Conservation (phyloP, 2,797 vertebrate species). For the Pristis pectinata region DNA sequence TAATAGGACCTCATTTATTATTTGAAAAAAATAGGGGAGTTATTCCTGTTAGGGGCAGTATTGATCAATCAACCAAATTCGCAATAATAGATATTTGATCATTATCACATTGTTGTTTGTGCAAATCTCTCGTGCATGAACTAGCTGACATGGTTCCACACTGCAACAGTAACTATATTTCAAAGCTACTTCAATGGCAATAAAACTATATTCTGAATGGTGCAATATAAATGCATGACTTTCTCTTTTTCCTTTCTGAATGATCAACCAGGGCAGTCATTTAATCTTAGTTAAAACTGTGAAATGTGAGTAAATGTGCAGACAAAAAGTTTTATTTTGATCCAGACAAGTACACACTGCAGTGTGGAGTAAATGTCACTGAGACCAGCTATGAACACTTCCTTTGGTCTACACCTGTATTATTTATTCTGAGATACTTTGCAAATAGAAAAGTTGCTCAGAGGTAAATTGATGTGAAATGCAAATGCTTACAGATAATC, state of each 20-base stretch:
- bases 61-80: no score
- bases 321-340: not conserved
- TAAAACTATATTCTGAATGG: no score
- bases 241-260: not conserved
- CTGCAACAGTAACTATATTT: no score
- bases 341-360: constrained; percentile 31
- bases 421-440: not conserved
- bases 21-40: no score
- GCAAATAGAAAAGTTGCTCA: not conserved
- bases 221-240: no score
- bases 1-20: no score
- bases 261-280: not conserved
- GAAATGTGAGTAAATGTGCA: not conserved
- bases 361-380: not conserved
- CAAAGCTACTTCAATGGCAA: no score
- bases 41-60: no score
- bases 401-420: not conserved
- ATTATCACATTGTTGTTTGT: no score
- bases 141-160: no score
- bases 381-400: not conserved
- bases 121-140: no score
- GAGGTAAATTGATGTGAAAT: not conserved
- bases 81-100: no score
- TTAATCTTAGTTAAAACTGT: not conserved
- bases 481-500: not conserved